Base-by-base conservation (phyloP, 1,140 invertebrate genomes). In the Philotrypesis tridentata region DNA sequence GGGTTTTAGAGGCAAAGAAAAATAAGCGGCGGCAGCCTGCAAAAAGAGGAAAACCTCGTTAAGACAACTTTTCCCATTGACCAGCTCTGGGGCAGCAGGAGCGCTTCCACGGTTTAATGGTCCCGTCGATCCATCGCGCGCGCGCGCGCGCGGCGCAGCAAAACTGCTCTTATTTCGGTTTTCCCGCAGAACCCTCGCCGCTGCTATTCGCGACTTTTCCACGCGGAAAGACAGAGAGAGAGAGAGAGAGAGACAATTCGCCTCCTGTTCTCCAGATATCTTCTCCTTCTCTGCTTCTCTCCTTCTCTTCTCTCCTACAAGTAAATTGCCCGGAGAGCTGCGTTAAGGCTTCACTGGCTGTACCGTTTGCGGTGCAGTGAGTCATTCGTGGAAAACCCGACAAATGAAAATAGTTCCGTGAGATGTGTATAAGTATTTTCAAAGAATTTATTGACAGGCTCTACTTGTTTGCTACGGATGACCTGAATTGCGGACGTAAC, bases 81-180 rank as follows among this genome's bases (percentile, higher is more conserved):
- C 73, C 80, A 61, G 60, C 25, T 33, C n/a, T 21, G 25, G 12
- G 63, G 33, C n/a, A 14, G 48, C 27, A 71, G 68, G 12, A 70
- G 31, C 33, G 76, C 60, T n/a, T 80, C 25, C 27, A 65, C 60
- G 71, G 27, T 63, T 73, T 80, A 68, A 74, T 48, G 70, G 23
- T 68, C 37, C 27, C 29, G 33, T 55, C 63, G 60, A 74, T 43
- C 67, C 37, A 17, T 27, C 27, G 40, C 17, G 14, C n/a, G n/a
- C n/a, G n/a, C n/a, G n/a, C n/a, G n/a, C n/a, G n/a, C n/a, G n/a
- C n/a, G n/a, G n/a, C n/a, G 55, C 9, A 25, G 12, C 27, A 23
- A 76, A 76, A 76, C 72, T 81, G 43, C 65, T 76, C 72, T 76
- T 81, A 81, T 81, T 81, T 81, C 63, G 71, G 61, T 67, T 71